A percentile compares a stretch with the other conserved stretches of the same genome.
Evolutionary conservation across 2,797 vertebrate species (phyloP).

Genomic region (Alcedo atthis): DNA sequence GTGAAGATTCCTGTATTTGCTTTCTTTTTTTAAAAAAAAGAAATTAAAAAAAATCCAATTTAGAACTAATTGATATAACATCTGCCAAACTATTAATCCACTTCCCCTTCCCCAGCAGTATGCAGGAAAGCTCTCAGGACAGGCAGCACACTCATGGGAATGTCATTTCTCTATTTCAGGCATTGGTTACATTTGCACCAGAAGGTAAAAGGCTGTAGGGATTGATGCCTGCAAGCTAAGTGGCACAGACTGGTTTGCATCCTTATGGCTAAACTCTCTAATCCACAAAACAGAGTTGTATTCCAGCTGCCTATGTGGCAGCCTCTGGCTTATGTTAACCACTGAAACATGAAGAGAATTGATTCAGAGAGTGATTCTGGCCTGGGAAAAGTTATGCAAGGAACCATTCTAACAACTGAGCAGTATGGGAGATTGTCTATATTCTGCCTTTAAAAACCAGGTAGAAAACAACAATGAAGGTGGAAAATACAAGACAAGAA

Average conservation of each 20-base stretch:
- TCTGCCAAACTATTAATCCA: background rate
- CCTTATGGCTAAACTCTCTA: background rate
- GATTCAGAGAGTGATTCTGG: background rate
- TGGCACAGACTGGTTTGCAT: background rate
- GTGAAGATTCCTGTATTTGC: background rate
- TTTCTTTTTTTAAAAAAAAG: background rate
- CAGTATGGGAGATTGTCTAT: background rate
- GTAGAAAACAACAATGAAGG: background rate
- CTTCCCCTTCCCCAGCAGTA: background rate
- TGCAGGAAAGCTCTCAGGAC: background rate
- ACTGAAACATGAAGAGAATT: background rate
- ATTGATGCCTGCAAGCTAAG: background rate
- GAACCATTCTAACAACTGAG: rapidly evolving
- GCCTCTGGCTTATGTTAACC: background rate
- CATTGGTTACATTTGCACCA: rapidly evolving
- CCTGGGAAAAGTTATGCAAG: background rate
- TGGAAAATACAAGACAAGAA: background rate
- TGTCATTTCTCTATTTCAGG: background rate
- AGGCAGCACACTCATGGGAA: background rate
- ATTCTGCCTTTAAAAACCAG: background rate
- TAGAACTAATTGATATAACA: background rate
- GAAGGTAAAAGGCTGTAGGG: background rate
- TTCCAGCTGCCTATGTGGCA: background rate
- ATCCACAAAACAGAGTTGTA: background rate
- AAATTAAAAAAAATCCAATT: background rate